Evolutionary conservation across 2,888 invertebrate genomes (phyloP).

Genomic region (Ochropleura plecta): DNA sequence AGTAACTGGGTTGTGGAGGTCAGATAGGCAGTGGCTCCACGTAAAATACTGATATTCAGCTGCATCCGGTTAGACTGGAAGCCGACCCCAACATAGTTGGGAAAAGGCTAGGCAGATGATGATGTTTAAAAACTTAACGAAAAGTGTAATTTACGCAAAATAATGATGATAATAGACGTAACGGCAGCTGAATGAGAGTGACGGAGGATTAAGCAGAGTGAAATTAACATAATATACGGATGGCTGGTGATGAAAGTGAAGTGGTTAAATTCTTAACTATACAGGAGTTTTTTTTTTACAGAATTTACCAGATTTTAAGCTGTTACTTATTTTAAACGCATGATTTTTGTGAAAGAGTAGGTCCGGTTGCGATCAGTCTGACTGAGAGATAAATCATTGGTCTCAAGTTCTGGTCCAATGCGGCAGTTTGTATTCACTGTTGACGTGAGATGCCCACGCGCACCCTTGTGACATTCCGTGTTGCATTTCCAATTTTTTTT

Average conservation of each 20-base stretch:
- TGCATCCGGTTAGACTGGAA: no score
- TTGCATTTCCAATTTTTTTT: conserved; percentile 8
- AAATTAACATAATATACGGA: no score
- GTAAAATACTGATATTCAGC: no score
- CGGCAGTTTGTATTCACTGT: conserved; percentile 37
- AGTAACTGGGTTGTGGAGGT: no score
- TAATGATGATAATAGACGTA: background rate
- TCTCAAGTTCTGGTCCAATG: conserved; percentile 52
- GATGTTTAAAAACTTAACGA: no score
- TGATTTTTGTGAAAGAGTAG: conserved; percentile 9
- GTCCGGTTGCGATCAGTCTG: conserved; percentile 18
- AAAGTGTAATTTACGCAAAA: background rate
- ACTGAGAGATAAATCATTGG: conserved; percentile 20
- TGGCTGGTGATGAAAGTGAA: no score
- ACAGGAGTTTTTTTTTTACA: no score
- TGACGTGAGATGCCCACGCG: conserved; percentile 30
- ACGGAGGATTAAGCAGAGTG: background rate
- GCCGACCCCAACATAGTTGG: no score
- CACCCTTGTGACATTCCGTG: conserved; percentile 13
- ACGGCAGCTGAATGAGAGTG: background rate
- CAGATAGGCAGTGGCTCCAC: no score
- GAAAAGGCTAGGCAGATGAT: no score
- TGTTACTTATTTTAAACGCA: no score
- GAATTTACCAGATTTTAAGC: no score
- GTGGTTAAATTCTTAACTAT: background rate